Conservation (phyloP, 2,113 vertebrate genomes). For the Trichomycterus rosablanca region DNA sequence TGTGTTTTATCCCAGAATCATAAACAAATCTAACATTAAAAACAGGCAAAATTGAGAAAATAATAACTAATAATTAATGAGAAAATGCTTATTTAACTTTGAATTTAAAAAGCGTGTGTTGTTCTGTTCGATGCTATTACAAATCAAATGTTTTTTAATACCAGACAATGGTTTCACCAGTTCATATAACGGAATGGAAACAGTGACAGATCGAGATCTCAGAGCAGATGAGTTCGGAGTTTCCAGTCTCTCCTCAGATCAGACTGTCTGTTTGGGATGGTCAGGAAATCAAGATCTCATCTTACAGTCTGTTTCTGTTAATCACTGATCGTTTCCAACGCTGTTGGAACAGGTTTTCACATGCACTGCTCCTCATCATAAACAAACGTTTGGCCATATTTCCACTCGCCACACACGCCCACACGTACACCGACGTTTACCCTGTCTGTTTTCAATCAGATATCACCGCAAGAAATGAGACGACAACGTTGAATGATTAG, state of each 20-base stretch:
- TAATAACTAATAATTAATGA: no score
- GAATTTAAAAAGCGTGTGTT: no score
- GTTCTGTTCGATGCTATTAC: no score
- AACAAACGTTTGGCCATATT: constrained; percentile 57
- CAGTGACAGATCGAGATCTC: neutral
- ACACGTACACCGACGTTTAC: constrained; percentile 50
- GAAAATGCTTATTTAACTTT: no score
- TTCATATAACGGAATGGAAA: constrained; percentile 5
- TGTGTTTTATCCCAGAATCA: neutral
- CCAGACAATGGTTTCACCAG: constrained; percentile 1
- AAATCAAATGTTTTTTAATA: no score
- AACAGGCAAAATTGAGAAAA: no score
- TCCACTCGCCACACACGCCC: constrained; percentile 42
- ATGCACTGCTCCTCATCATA: constrained; percentile 45
- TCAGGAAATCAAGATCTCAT: neutral
- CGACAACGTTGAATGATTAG: no score
- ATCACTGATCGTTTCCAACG: constrained; percentile 18
- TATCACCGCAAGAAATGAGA: constrained; percentile 12
- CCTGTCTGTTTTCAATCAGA: constrained; percentile 53
- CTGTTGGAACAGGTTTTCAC: constrained; percentile 14
- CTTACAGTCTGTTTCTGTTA: constrained; percentile 15
- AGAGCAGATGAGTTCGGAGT: constrained; percentile 1
- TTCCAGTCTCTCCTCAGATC: constrained; percentile 1
- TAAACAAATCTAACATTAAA: no score
- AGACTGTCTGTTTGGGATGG: constrained; percentile 11